Percentiles rank a stretch among this genome's conserved stretches.
phyloP scores from a whole-genome alignment of 2,888 invertebrate species.

The Erannis defoliaria region DNA sequence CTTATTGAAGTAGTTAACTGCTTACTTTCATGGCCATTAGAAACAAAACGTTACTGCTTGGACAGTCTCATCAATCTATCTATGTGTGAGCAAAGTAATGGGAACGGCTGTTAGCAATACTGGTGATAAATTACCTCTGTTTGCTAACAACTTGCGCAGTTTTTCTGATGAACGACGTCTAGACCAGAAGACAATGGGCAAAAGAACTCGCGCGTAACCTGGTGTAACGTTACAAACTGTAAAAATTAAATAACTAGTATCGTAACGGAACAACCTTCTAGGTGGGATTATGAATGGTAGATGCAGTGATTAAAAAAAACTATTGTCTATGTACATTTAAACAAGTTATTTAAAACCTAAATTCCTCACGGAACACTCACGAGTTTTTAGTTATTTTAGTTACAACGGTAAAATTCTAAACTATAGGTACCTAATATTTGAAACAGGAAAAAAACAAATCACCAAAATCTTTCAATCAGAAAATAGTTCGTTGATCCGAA shows the following conservation, averaged over 20 bases:
- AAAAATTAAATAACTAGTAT: conserved; percentile 23
- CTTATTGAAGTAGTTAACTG: too few species aligned
- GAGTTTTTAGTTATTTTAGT: not conserved
- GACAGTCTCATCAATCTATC: conserved; percentile 18
- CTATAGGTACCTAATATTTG: not conserved
- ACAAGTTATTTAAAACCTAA: conserved; percentile 1
- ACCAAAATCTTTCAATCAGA: conserved; percentile 10
- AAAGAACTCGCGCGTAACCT: conserved; percentile 52
- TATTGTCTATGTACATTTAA: conserved; percentile 9
- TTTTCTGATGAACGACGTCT: conserved; percentile 25
- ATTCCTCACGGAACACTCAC: conserved; percentile 11
- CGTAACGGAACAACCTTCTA: conserved; percentile 52
- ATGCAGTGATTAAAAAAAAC: conserved; percentile 21
- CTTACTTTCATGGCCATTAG: not conserved
- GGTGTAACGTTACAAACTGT: conserved; percentile 46
- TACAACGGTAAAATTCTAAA: conserved; percentile 14
- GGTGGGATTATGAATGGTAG: conserved; percentile 19
- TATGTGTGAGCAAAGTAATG: conserved; percentile 10
- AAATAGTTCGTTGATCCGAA: conserved; percentile 49
- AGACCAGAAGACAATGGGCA: conserved; percentile 51
- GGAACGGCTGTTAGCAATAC: conserved; percentile 13
- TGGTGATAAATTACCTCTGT: conserved; percentile 27
- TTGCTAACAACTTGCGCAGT: conserved; percentile 32
- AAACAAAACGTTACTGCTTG: not conserved
- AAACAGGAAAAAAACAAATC: conserved; percentile 11